Conservation (phyloP, 2,797 vertebrate genomes). For the Natrix natrix region DNA sequence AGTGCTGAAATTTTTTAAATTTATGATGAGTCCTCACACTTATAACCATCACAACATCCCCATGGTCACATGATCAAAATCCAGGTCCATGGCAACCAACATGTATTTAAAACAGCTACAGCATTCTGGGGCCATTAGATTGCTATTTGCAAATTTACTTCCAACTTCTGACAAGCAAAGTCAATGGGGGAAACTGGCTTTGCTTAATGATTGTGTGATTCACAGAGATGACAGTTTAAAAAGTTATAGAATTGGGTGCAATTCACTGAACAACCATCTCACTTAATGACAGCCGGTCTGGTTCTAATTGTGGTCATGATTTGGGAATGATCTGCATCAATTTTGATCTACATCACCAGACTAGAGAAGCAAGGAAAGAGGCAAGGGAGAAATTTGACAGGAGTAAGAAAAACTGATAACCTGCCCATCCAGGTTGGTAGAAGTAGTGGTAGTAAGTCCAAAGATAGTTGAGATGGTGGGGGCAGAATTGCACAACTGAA, state of each 20-base stretch:
- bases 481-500: not conserved
- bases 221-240: not conserved
- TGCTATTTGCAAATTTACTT: not conserved
- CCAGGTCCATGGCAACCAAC: no score
- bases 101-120: not conserved
- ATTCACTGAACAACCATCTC: not conserved
- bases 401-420: not conserved
- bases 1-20: not conserved
- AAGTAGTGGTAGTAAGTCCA: not conserved
- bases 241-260: not conserved
- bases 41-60: not conserved
- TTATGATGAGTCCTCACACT: not conserved
- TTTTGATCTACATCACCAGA: not conserved
- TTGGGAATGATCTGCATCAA: not conserved
- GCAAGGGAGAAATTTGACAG: not conserved
- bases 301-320: not conserved
- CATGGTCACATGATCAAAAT: no score
- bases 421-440: not conserved
- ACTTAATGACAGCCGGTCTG: not conserved
- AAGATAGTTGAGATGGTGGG: not conserved
- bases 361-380: not conserved
- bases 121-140: not conserved
- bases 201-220: not conserved
- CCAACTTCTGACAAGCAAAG: not conserved
- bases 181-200: not conserved